These are phyloP conservation scores for Diachasma alloeum DNA, from an alignment of 1,140 invertebrate species.

Conservation along the genomic window DNA sequence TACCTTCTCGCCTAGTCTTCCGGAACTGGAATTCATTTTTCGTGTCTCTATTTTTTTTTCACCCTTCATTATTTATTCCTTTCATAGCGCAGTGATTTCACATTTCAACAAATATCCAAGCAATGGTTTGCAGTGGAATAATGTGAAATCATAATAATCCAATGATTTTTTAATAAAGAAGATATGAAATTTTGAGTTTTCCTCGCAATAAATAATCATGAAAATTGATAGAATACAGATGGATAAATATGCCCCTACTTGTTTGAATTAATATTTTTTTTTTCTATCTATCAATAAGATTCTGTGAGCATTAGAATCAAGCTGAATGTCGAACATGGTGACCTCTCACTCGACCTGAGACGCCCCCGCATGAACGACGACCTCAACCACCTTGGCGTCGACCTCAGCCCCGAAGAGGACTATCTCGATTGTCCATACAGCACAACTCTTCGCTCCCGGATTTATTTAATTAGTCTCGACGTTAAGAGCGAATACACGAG, in stretches of 20 bases:
- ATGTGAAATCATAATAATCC: too few species aligned
- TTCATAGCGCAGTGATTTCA: neutral
- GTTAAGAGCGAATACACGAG: constrained; percentile 38
- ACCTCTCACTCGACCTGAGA: constrained; percentile 52
- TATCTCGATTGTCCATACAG: constrained; percentile 46
- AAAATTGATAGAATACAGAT: neutral
- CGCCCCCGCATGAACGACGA: constrained; percentile 50
- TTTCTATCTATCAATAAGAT: too few species aligned
- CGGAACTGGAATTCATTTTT: neutral
- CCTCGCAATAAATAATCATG: constrained; percentile 4
- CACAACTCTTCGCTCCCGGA: constrained; percentile 52
- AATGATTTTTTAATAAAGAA: neutral
- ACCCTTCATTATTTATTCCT: constrained; percentile 1
- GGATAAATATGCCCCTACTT: constrained; percentile 39
- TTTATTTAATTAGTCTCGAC: constrained; percentile 60
- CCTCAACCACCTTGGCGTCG: constrained; percentile 41
- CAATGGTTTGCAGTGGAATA: too few species aligned
- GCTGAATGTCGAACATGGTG: constrained; percentile 28
- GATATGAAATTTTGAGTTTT: neutral
- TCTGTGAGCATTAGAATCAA: neutral
- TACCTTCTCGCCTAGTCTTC: neutral
- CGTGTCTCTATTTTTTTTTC: neutral
- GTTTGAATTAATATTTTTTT: constrained; percentile 61
- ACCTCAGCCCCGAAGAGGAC: constrained; percentile 36
- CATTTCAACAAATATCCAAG: too few species aligned